Conservation (phyloP, 2,888 invertebrate species). For the Morpho deidamia region DNA sequence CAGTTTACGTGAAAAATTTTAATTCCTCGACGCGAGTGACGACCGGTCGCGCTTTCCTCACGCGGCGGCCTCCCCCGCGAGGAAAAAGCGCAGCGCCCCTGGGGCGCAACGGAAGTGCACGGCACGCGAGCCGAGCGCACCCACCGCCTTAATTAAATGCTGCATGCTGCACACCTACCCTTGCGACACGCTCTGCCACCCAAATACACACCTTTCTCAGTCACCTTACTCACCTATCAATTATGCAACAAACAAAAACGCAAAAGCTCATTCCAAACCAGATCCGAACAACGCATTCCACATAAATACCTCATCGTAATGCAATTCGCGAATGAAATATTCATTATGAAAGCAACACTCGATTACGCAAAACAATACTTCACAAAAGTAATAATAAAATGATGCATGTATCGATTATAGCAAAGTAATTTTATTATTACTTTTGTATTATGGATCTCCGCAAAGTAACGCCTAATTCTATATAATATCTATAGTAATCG, state of each 20-base stretch:
- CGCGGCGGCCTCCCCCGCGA: slow-evolving; percentile 49
- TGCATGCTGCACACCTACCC: slow-evolving; percentile 64
- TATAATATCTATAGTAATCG: no score
- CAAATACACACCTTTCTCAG: slow-evolving; percentile 26
- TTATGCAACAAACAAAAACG: slow-evolving; percentile 12
- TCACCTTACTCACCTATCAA: slow-evolving; percentile 25
- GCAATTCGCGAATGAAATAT: slow-evolving; percentile 11
- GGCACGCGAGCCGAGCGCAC: slow-evolving; percentile 72
- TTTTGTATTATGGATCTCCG: no score
- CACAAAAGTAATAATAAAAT: no score
- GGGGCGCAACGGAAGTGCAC: slow-evolving; percentile 71
- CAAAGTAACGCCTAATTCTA: no score
- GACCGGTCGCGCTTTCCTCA: slow-evolving; percentile 72
- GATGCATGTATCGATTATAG: no score
- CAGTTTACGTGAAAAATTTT: slow-evolving; percentile 77
- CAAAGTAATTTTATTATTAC: no score
- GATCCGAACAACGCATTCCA: slow-evolving; percentile 2
- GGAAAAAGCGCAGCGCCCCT: slow-evolving; percentile 72
- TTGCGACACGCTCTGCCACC: slow-evolving; percentile 33
- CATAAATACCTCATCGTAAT: slow-evolving; percentile 7
- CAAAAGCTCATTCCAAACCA: slow-evolving; percentile 4
- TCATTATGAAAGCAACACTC: slow-evolving; percentile 9
- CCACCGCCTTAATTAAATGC: slow-evolving; percentile 73
- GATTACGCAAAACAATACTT: no score
- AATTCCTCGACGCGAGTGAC: slow-evolving; percentile 69